These are phyloP conservation scores for Gambusia yucatana DNA, from an alignment of 2,797 vertebrate genomes.

Conservation along the genomic window DNA sequence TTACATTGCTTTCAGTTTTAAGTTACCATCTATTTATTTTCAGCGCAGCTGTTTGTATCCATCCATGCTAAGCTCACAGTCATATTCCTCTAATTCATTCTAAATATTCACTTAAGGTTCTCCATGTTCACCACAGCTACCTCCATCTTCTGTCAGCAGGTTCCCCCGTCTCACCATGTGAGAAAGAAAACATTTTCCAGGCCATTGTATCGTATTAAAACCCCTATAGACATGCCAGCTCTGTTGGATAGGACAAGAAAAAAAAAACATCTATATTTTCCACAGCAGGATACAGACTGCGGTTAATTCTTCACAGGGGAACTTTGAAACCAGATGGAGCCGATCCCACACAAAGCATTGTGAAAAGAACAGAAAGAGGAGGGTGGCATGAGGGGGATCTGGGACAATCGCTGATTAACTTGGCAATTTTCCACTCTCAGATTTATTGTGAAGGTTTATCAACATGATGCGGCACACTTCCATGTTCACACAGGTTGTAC, in stretches of 20 bases:
- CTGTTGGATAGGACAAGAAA: constrained; percentile 42
- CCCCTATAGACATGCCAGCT: constrained; percentile 59
- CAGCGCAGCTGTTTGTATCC: constrained; percentile 12
- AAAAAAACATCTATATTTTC: constrained; percentile 59
- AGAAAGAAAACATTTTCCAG: constrained; percentile 47
- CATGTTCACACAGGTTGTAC: constrained; percentile 25
- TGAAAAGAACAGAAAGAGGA: constrained; percentile 41
- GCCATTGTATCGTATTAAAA: constrained; percentile 38
- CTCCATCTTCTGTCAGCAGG: constrained; percentile 28
- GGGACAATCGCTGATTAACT: constrained; percentile 49
- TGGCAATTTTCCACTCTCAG: constrained; percentile 54
- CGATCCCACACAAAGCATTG: constrained; percentile 63
- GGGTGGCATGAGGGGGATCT: constrained; percentile 30
- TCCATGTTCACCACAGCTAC: constrained; percentile 10
- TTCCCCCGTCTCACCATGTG: constrained; percentile 44
- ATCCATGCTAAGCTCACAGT: constrained; percentile 11
- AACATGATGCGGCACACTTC: constrained; percentile 34
- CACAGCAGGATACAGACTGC: constrained; percentile 61
- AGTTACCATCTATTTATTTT: constrained; percentile 12
- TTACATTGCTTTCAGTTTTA: constrained; percentile 13
- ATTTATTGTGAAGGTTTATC: constrained; percentile 44
- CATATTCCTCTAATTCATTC: constrained; percentile 15
- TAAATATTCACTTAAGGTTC: constrained; percentile 25
- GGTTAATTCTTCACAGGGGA: constrained; percentile 66
- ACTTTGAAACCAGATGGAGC: constrained; percentile 72